Evolutionary conservation across 2,113 vertebrate species (phyloP).

Genomic region (Fukomys damarensis): DNA sequence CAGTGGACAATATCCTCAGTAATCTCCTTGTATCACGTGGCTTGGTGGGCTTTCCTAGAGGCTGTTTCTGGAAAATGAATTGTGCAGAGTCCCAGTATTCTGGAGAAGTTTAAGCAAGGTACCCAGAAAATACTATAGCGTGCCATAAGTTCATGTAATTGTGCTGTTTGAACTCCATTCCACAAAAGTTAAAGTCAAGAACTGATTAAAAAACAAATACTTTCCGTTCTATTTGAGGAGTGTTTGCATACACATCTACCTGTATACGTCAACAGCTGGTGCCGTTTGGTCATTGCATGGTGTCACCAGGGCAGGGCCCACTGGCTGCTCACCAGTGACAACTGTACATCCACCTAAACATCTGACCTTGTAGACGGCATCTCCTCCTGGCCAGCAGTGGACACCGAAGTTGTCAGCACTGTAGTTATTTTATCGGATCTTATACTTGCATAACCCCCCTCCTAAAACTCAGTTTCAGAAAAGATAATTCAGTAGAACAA

Average conservation of each 20-base stretch:
- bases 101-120: background rate
- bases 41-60: background rate
- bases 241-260: background rate
- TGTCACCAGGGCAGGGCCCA: background rate
- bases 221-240: background rate
- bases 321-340: background rate
- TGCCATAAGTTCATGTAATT: background rate
- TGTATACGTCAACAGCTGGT: background rate
- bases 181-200: background rate
- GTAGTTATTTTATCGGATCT: background rate
- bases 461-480: background rate
- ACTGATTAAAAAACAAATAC: background rate
- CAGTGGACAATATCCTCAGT: background rate
- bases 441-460: background rate
- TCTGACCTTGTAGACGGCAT: background rate
- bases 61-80: background rate
- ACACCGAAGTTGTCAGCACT: background rate
- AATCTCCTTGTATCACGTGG: background rate
- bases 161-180: background rate
- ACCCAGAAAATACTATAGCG: background rate
- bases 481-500: background rate
- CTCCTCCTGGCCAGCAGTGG: background rate
- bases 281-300: background rate
- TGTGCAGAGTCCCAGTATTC: background rate
- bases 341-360: background rate